A percentile compares a stretch with the other conserved stretches of the same genome.
phyloP scores from a whole-genome alignment of 2,113 vertebrate species.

The Brevimyrus niger region DNA sequence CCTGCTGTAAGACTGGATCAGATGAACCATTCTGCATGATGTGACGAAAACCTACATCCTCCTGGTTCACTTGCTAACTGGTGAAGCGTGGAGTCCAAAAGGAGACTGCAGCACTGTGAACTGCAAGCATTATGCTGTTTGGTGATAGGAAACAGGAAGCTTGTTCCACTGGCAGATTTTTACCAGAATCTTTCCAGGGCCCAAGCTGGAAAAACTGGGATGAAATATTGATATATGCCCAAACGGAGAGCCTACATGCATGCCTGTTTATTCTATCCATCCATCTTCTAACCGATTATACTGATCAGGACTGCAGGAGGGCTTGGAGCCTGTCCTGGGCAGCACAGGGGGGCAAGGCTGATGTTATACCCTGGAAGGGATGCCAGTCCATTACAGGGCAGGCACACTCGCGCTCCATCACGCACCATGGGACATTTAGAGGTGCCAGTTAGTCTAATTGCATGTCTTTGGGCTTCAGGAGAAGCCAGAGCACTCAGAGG shows the following conservation, averaged over 20 bases:
- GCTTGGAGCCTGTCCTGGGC: neutral
- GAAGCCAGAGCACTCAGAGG: neutral
- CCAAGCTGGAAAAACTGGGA: neutral
- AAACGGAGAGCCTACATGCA: neutral
- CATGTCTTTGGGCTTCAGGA: neutral
- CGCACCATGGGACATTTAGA: neutral
- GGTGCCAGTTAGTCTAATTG: neutral
- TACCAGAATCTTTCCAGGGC: neutral
- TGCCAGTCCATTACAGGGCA: neutral
- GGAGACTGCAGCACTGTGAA: neutral
- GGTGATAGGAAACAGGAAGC: neutral
- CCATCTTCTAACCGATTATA: neutral
- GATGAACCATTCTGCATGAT: neutral
- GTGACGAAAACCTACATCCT: neutral
- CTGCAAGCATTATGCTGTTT: neutral
- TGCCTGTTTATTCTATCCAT: neutral
- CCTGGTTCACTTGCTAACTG: neutral
- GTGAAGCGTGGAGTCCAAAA: neutral
- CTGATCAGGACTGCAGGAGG: neutral
- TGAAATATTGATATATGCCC: neutral
- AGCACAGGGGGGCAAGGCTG: neutral
- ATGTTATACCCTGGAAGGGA: neutral
- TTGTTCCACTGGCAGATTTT: neutral
- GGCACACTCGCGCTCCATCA: neutral
- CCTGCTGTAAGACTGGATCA: neutral